Evolutionary conservation across 2,888 invertebrate species (phyloP), one percentile per base, ranked within the genome.

Genomic region (Apamea crenata): DNA sequence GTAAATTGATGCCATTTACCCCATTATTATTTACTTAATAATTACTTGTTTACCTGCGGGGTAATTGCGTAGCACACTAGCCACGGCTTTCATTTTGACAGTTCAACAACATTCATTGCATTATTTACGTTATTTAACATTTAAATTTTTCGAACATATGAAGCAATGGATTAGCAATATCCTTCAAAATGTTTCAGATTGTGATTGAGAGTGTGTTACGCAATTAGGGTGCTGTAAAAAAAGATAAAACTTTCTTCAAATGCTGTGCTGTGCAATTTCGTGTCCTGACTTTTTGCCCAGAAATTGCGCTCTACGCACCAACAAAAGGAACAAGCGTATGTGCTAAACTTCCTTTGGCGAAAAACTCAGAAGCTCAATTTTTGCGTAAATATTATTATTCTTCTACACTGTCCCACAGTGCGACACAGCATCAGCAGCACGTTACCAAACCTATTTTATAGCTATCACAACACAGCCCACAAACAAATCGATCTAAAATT

Each of bases 401-500:
- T 70, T 72, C 5, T 36, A 47, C 72, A 81, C 80, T 36, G 16
- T 14, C 5, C 44, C 73, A 77, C 78, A 21, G 18, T 63, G 53
- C 74, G 8, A 53, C 18, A 67, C 75, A 82, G 56, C 47, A 77
- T 47, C 59, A 71, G 61, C 63, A 77, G 47, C 67, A 71, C 59
- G 3, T n/a, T 29, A 80, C 1, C 16, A 59, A 66, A 75, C 36
- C 36, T 16, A 4, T 72, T 74, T 40, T 36, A 14, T 50, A 56
- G 16, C n/a, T 56, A 29, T 59, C 82, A 81, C 82, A 53, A 47
- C 71, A 78, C 78, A 36, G 44, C 29, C 82, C 70, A 70, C 50
- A 44, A 70, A 44, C 16, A 6, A 36, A 50, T 25, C 61, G 6
- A 65, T 40, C 29, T 59, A 65, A 69, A 50, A 2, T 50, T 70